These are phyloP conservation scores for Tipula unca DNA, from an alignment of 2,888 invertebrate genomes.

Conservation along the genomic window DNA sequence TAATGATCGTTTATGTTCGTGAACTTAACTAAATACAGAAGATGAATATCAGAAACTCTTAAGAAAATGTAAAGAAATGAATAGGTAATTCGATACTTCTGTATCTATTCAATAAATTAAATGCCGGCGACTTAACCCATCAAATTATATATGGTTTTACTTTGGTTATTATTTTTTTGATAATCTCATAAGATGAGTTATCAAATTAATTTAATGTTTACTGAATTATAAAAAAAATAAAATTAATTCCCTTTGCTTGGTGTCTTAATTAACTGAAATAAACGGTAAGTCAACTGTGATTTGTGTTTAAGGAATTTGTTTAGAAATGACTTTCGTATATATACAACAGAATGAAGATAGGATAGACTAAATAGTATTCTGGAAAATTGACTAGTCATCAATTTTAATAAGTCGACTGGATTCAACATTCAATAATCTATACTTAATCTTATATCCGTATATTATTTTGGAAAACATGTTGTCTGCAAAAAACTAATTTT, in stretches of 20 bases:
- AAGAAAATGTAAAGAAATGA: background rate
- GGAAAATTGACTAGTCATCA: no score
- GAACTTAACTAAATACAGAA: background rate
- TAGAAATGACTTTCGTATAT: no score
- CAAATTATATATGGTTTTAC: background rate
- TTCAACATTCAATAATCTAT: no score
- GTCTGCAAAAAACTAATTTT: no score
- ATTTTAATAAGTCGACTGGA: no score
- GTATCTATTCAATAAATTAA: background rate
- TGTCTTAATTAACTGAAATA: background rate
- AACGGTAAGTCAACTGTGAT: background rate
- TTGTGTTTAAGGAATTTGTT: background rate
- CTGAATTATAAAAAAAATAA: background rate
- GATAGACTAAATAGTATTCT: no score
- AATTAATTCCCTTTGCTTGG: background rate
- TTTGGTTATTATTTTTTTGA: background rate
- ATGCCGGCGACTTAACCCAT: background rate
- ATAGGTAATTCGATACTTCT: background rate
- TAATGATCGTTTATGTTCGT: background rate
- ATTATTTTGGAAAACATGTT: no score
- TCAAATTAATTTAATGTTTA: background rate
- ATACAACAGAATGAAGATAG: no score
- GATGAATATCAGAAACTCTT: background rate
- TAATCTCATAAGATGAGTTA: background rate
- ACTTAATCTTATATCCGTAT: no score